phyloP scores from a whole-genome alignment of 2,888 invertebrate genomes.

The Lissocephala sabroskyi region DNA sequence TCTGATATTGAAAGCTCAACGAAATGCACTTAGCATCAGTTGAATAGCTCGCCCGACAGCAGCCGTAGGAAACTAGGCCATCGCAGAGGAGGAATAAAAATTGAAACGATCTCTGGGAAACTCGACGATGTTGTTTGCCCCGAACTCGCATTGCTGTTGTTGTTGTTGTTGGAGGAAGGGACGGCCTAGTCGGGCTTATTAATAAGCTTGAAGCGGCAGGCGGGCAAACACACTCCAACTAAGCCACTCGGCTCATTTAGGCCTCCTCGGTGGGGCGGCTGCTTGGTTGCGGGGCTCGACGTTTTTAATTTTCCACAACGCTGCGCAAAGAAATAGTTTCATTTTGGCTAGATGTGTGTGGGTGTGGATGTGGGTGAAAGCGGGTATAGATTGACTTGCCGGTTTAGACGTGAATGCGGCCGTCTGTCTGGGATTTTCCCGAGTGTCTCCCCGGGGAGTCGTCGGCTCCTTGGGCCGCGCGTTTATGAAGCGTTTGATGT shows the following conservation, averaged over 20 bases:
- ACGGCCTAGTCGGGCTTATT: conserved; percentile 43
- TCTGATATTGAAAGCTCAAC: not conserved
- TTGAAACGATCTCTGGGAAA: no score
- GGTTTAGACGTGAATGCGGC: conserved; percentile 10
- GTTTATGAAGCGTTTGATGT: conserved; percentile 64
- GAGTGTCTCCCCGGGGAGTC: conserved; percentile 60
- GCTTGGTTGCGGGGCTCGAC: conserved; percentile 8
- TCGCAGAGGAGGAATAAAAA: no score
- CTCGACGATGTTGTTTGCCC: conserved; percentile 12
- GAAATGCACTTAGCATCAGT: not conserved
- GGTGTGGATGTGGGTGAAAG: not conserved
- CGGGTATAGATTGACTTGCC: not conserved
- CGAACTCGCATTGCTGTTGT: conserved; percentile 46
- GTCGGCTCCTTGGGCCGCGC: conserved; percentile 37
- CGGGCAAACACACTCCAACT: conserved; percentile 14
- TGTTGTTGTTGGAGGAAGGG: no score
- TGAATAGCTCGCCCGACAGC: not conserved
- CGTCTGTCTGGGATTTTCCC: conserved; percentile 35
- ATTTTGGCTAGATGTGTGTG: conserved; percentile 10
- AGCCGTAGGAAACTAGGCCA: not conserved
- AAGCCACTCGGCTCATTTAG: conserved; percentile 11
- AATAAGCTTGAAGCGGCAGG: conserved; percentile 30
- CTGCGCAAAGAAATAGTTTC: conserved; percentile 68
- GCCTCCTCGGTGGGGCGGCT: not conserved
- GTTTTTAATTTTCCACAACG: conserved; percentile 68